Percentiles rank a stretch among this genome's conserved stretches.
phyloP scores from a whole-genome alignment of 37 sponge, comb jelly and placozoan genomes.

The Aplysina aerophoba region DNA sequence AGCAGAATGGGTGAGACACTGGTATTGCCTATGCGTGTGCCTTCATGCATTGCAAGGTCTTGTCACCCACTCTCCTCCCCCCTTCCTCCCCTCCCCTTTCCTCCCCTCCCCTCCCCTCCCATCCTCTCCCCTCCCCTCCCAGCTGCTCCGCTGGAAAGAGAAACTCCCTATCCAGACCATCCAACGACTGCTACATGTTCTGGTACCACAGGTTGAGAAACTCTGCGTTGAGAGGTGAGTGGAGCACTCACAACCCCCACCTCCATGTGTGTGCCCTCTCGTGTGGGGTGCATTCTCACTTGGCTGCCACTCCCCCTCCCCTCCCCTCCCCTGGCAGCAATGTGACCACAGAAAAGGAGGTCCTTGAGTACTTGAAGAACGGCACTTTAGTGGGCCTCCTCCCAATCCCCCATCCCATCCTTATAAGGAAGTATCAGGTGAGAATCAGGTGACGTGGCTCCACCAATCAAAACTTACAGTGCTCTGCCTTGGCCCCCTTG shows the following conservation, averaged over 20 bases:
- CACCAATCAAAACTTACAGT: not conserved
- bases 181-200: conserved; percentile 84
- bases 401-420: conserved; percentile 96
- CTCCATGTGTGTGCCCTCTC: not conserved
- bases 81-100: not conserved
- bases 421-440: conserved; percentile 97
- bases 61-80: not conserved
- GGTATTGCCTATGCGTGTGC: not conserved
- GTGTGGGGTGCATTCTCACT: not conserved
- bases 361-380: conserved; percentile 90
- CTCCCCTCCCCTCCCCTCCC: not conserved
- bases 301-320: not conserved
- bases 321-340: conserved; percentile 33
- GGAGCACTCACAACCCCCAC: not conserved
- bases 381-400: conserved; percentile 96
- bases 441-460: not conserved
- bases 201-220: conserved; percentile 98
- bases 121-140: not conserved
- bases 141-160: conserved; percentile 78
- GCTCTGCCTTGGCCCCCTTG: not conserved
- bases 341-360: conserved; percentile 83
- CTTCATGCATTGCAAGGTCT: not conserved
- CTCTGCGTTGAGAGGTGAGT: conserved; percentile 92
- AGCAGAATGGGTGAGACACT: conserved; percentile 76
- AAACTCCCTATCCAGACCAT: conserved; percentile 93